Base-by-base conservation (phyloP, 2,113 vertebrate genomes). In the Enhydra lutris region DNA sequence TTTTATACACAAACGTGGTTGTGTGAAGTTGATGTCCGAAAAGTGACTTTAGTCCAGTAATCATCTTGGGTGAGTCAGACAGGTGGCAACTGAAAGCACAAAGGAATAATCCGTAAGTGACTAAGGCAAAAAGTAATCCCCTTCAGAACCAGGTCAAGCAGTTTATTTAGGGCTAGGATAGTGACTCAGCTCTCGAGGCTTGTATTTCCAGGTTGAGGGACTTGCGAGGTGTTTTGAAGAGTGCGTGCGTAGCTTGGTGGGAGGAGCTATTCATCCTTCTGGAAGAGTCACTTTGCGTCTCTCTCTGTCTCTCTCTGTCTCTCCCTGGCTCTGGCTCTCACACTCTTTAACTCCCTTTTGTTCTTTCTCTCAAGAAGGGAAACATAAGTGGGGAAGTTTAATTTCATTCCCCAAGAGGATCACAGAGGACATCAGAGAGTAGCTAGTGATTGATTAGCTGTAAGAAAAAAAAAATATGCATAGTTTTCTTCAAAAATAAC, bases 81-180 rank as follows among this genome's bases (percentile, higher is more conserved):
- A 52, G 50, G 61, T 39, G 57, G 8, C 52, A n/a, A 63, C 63
- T 73, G 69, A 9, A 50, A 24, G 15, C 84, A 31, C 18, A 88
- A 89, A 71, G 57, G 50, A 67, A 78, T 83, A 92, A 89, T 80
- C 52, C 34, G 10, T 4, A 17, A 84, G 57, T 78, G 84, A 92
- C 59, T 74, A 24, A 79, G 87, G 69, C 61, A 55, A 21, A 76
- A 57, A 90, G 15, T 76, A 86, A 93, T 89, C 61, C 55, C 69
- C 76, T 69, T 82, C 45, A 61, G 57, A 97, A 97, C 29, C 78
- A 82, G 96, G 97, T 95, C 96, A 96, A 81, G 45, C 31, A 78
- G 65, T 63, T 95, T 93, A 93, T 82, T 69, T 80, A 94, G 88
- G 34, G 63, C 9, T 88, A 63, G 73, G 39, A 24, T 88, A 65